Base-by-base conservation (phyloP, 1,140 invertebrate species). In the Eumeta japonica region DNA sequence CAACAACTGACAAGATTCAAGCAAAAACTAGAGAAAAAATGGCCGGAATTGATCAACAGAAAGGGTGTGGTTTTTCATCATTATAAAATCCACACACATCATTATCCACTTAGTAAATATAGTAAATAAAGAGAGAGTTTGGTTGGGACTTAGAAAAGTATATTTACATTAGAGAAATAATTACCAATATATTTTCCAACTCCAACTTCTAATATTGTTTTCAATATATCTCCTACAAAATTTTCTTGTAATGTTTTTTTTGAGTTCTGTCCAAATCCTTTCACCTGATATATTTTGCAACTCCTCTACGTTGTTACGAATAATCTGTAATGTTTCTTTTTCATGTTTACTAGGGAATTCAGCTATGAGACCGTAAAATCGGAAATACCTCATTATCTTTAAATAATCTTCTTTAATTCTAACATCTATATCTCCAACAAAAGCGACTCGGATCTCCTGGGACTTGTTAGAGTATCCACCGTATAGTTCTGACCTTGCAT, bases 341-440 rank as follows among this genome's bases (percentile, higher is more conserved):
- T 97, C 90, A 74, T 98, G 94, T 18, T 77, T 77, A 50, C 90
- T 68, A 11, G 84, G 74, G 35, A 76, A 51, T 16, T 78, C 58
- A 9, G 93, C 78, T 50, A 98, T 94, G 59, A 88, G 82, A 3
- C 94, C 95, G 81, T 91, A 98, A 80, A 99, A 99, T 37, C 92
- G 83, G 62, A 95, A 96, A 73, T 96, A 97, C 55, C 94, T 76
- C 30, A 99, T 76, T 52, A 99, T 99, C 55, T 97, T 79, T 1
- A 99, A 78, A 77, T 89, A 99, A 78, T 99, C 97, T 79, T 99
- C 97, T 59, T 89, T 83, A 34, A 99, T 97, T 60, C 97, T 83
- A 10, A 78, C 77, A 37, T 70, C 78, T 3, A 96, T 75, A 73
- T 94, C 81, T 3, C 97, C 97, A 39, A 99, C 97, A 84, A 99